Conservation (phyloP, 1,140 invertebrate genomes). For the Orius insidiosus region DNA sequence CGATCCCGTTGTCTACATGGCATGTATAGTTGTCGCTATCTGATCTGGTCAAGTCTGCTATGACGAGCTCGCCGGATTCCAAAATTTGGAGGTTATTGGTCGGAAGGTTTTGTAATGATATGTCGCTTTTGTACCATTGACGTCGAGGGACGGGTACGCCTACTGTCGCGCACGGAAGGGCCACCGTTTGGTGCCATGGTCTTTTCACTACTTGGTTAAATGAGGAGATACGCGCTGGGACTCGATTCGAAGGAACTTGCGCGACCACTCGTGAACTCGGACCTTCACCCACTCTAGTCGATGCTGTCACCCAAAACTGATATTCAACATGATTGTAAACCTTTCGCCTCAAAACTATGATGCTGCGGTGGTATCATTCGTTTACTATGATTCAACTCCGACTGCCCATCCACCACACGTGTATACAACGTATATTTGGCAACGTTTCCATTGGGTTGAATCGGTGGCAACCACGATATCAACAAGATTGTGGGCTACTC, state of each 20-base stretch:
- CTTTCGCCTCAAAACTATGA: conserved; percentile 44
- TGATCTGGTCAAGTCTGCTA: conserved; percentile 36
- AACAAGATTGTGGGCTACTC: conserved; percentile 53
- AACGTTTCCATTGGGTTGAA: conserved; percentile 58
- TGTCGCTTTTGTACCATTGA: conserved; percentile 40
- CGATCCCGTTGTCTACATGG: conserved; percentile 25
- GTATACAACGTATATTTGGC: conserved; percentile 66
- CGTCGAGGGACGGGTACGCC: conserved; percentile 37
- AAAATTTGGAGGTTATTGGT: conserved; percentile 30
- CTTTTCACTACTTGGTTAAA: conserved; percentile 44
- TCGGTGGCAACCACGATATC: conserved; percentile 62
- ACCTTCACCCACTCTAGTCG: conserved; percentile 55
- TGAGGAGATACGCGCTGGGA: conserved; percentile 47
- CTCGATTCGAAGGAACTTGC: conserved; percentile 35
- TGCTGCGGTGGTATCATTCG: conserved; percentile 40
- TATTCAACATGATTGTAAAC: conserved; percentile 59
- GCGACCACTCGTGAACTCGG: conserved; percentile 48
- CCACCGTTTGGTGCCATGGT: conserved; percentile 43
- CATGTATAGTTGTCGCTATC: conserved; percentile 28
- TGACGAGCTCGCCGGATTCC: conserved; percentile 42
- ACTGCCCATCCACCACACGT: conserved; percentile 43
- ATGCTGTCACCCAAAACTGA: conserved; percentile 65
- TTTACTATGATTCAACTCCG: conserved; percentile 50
- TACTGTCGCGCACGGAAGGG: conserved; percentile 43
- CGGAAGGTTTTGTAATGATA: conserved; percentile 26